These are phyloP conservation scores for Coryphaenoides rupestris DNA, from an alignment of 2,113 vertebrate species.

Conservation along the genomic window DNA sequence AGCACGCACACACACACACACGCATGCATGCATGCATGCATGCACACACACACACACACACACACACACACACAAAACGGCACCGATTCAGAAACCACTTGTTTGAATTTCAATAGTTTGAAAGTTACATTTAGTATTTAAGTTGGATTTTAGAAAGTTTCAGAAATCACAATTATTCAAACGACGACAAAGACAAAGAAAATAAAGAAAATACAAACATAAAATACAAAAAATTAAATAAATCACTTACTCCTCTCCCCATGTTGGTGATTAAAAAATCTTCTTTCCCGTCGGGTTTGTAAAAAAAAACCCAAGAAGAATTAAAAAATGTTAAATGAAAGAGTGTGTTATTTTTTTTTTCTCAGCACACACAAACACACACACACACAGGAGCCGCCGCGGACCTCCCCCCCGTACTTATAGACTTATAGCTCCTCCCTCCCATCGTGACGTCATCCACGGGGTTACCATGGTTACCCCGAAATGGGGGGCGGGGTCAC, in stretches of 20 bases:
- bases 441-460: slow-evolving; percentile 68
- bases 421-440: slow-evolving; percentile 51
- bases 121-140: too few relatives aligned
- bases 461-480: slow-evolving; percentile 74
- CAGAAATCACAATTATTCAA: too few relatives aligned
- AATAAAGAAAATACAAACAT: not conserved
- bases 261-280: slow-evolving; percentile 52
- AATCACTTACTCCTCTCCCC: slow-evolving; percentile 81
- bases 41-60: too few relatives aligned
- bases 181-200: slow-evolving; percentile 1
- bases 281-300: slow-evolving; percentile 27
- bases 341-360: not conserved
- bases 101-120: too few relatives aligned
- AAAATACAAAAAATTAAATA: too few relatives aligned
- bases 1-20: too few relatives aligned
- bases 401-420: slow-evolving; percentile 52
- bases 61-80: too few relatives aligned
- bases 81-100: too few relatives aligned
- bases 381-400: slow-evolving; percentile 51
- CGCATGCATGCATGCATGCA: too few relatives aligned
- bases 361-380: slow-evolving; percentile 50
- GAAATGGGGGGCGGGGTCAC: slow-evolving; percentile 59
- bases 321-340: slow-evolving; percentile 37
- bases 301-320: slow-evolving; percentile 32
- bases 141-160: too few relatives aligned